phyloP scores from a whole-genome alignment of 2,888 invertebrate species.

The Frankliniella fusca region DNA sequence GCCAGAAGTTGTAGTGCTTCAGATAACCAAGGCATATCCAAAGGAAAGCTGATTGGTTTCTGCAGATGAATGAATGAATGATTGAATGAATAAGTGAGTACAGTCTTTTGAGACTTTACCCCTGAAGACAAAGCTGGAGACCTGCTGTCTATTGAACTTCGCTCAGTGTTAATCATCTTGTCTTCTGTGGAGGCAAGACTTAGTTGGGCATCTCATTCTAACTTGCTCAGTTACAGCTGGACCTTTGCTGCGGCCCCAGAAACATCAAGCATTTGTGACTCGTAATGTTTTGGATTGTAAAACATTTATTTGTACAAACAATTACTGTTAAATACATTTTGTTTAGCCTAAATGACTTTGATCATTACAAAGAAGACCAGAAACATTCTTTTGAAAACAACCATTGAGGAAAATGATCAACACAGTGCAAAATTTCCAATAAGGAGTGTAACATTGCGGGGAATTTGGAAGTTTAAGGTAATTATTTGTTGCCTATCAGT shows the following conservation, averaged over 20 bases:
- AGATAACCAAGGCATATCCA: too few relatives aligned
- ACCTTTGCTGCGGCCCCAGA: not conserved
- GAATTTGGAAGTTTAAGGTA: too few relatives aligned
- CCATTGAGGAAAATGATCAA: too few relatives aligned
- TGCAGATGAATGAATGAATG: too few relatives aligned
- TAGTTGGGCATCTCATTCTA: not conserved
- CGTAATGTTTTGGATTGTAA: not conserved
- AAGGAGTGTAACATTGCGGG: too few relatives aligned
- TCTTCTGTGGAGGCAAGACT: not conserved
- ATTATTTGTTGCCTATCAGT: not conserved
- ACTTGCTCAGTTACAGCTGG: constrained; percentile 22
- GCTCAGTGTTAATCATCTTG: not conserved
- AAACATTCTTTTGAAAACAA: not conserved
- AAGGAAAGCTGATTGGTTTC: too few relatives aligned
- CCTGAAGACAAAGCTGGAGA: not conserved
- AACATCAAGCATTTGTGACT: not conserved
- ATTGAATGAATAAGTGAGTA: not conserved
- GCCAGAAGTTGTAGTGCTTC: not conserved
- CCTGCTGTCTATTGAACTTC: not conserved
- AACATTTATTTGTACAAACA: not conserved
- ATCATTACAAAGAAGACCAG: not conserved
- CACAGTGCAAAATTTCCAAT: too few relatives aligned
- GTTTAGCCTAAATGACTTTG: not conserved
- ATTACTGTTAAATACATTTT: not conserved
- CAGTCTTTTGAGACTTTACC: not conserved